Evolutionary conservation across 2,888 invertebrate species (phyloP).

Genomic region (Dugesia japonica): DNA sequence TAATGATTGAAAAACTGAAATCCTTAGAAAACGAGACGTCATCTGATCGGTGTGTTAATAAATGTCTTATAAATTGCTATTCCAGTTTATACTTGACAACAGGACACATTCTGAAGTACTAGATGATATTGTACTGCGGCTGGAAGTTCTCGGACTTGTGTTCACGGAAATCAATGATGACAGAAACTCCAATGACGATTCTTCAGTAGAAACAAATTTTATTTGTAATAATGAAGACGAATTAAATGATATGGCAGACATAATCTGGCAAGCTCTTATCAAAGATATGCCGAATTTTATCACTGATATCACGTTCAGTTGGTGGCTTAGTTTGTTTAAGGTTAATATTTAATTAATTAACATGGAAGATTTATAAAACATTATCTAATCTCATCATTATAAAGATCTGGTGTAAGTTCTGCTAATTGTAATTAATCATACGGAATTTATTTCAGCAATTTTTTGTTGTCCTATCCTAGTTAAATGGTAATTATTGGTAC

Average conservation of each 20-base stretch:
- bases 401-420: too few species aligned
- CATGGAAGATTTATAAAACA: too few species aligned
- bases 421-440: too few species aligned
- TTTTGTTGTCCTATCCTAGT: too few species aligned
- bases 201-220: background rate
- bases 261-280: background rate
- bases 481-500: too few species aligned
- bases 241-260: background rate
- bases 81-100: too few species aligned
- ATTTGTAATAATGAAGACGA: background rate
- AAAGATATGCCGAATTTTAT: constrained; percentile 5
- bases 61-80: background rate
- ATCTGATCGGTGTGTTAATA: background rate
- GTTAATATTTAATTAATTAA: background rate
- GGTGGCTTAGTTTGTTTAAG: background rate
- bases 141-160: background rate
- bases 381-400: too few species aligned
- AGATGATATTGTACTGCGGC: background rate
- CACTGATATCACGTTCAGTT: background rate
- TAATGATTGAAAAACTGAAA: background rate
- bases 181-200: background rate
- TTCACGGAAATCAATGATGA: constrained; percentile 9
- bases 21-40: background rate
- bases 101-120: background rate
- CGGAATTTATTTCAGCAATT: too few species aligned